Percentiles rank a stretch among this genome's conserved stretches.
phyloP scores from a whole-genome alignment of 2,797 vertebrate species.

The Salarias fasciatus region DNA sequence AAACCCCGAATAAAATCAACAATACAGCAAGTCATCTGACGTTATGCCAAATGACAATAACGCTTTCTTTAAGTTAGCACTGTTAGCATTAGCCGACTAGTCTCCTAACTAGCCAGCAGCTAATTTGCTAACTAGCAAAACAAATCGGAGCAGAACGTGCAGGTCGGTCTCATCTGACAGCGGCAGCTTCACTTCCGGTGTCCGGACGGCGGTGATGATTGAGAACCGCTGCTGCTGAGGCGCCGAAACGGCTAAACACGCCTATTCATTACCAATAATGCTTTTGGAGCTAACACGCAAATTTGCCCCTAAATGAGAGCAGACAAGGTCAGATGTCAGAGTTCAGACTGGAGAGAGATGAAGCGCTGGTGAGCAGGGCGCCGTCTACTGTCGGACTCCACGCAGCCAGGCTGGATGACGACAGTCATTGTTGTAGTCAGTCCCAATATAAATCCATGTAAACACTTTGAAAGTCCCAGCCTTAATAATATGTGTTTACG shows the following conservation, averaged over 20 bases:
- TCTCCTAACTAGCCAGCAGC: conserved; percentile 15
- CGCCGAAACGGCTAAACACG: not conserved
- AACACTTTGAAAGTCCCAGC: too few species aligned
- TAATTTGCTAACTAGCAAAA: conserved; percentile 65
- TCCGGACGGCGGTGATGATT: not conserved
- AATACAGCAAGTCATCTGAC: conserved; percentile 19
- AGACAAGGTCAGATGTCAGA: conserved; percentile 59
- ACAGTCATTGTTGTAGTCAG: too few species aligned
- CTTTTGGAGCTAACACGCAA: conserved; percentile 19
- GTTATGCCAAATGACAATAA: conserved; percentile 31
- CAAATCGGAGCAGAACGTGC: conserved; percentile 38
- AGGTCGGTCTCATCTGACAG: conserved; percentile 17
- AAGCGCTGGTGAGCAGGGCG: conserved; percentile 16
- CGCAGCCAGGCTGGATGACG: too few species aligned
- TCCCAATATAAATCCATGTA: too few species aligned
- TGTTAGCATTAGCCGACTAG: conserved; percentile 8
- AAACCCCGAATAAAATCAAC: not conserved
- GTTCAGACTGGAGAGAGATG: conserved; percentile 32
- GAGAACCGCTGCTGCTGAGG: not conserved
- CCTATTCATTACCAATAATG: too few species aligned
- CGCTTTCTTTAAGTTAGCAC: conserved; percentile 16
- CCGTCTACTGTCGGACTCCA: conserved; percentile 42
- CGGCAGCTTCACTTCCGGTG: not conserved
- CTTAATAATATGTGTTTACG: too few species aligned
- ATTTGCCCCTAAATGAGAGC: conserved; percentile 31